phyloP scores from a whole-genome alignment of 2,113 vertebrate species.

The Nibea coibor region DNA sequence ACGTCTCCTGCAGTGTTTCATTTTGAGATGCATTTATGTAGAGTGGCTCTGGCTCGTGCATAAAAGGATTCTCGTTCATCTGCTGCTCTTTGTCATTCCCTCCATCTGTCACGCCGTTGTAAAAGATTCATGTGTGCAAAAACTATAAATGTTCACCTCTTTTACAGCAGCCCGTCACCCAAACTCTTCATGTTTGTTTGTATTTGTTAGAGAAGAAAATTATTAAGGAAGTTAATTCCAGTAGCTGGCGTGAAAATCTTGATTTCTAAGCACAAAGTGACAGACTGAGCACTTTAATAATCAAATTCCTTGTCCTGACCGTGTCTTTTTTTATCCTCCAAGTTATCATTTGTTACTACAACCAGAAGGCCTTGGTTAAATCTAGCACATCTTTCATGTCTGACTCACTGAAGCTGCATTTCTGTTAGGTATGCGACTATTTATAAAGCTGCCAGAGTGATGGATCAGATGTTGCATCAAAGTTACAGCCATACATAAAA shows the following conservation, averaged over 20 bases:
- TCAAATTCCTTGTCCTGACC: conserved; percentile 13
- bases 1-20: conserved; percentile 24
- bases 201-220: neutral
- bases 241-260: conserved; percentile 9
- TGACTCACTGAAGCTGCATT: conserved; percentile 49
- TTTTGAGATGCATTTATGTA: conserved; percentile 50
- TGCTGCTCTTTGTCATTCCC: conserved; percentile 46
- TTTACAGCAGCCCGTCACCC: neutral
- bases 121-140: conserved; percentile 42
- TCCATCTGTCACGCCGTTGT: conserved; percentile 63
- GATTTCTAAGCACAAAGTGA: conserved; percentile 9
- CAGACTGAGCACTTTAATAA: neutral
- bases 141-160: conserved; percentile 30
- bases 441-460: conserved; percentile 73
- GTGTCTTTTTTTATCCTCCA: conserved; percentile 8
- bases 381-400: conserved; percentile 56
- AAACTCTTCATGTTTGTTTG: neutral
- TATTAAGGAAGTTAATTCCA: conserved; percentile 12
- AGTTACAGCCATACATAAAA: conserved; percentile 45
- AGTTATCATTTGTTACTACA: conserved; percentile 42
- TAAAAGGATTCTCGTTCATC: conserved; percentile 53
- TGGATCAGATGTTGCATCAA: conserved; percentile 67
- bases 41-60: conserved; percentile 48
- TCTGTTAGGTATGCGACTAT: conserved; percentile 52
- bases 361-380: conserved; percentile 48